These are phyloP conservation scores for Heterohyrax brucei DNA, from an alignment of 2,797 vertebrate species.

Conservation along the genomic window DNA sequence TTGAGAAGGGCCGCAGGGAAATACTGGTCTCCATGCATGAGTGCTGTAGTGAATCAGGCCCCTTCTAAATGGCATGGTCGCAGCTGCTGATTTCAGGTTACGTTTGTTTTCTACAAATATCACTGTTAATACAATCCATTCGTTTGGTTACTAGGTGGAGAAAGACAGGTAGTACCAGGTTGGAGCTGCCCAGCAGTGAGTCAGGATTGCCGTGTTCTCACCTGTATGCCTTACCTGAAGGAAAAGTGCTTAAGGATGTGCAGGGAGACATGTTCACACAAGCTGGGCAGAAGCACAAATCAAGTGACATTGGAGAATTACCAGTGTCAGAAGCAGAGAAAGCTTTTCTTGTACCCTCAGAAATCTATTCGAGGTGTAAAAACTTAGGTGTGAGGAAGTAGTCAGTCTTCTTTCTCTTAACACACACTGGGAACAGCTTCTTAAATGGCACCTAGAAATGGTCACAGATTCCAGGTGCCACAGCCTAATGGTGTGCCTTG, in stretches of 20 bases:
- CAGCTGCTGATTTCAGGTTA: background rate
- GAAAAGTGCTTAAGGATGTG: conserved; percentile 16
- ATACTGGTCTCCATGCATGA: background rate
- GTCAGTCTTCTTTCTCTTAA: background rate
- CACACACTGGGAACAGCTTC: background rate
- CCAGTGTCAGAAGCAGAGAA: conserved; percentile 46
- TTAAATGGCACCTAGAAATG: background rate
- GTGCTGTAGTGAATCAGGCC: background rate
- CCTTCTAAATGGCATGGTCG: background rate
- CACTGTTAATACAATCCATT: conserved; percentile 51
- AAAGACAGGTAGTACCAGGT: conserved; percentile 56
- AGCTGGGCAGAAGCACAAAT: conserved; percentile 25
- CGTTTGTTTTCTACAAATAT: conserved; percentile 71
- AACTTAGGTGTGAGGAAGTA: conserved; percentile 25
- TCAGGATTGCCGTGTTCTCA: conserved; percentile 72
- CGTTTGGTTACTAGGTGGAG: conserved; percentile 50
- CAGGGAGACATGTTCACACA: conserved; percentile 58
- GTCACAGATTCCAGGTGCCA: background rate
- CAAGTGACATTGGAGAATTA: conserved; percentile 45
- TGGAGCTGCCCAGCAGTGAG: conserved; percentile 52
- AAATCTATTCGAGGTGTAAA: conserved; percentile 24
- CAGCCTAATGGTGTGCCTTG: background rate
- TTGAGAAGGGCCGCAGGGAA: background rate
- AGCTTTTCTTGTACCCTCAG: conserved; percentile 15
- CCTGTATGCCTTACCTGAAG: background rate